Evolutionary conservation across 2,113 vertebrate species (phyloP), one percentile per base, ranked within the genome.

Genomic region (Sinocyclocheilus rhinocerous): DNA sequence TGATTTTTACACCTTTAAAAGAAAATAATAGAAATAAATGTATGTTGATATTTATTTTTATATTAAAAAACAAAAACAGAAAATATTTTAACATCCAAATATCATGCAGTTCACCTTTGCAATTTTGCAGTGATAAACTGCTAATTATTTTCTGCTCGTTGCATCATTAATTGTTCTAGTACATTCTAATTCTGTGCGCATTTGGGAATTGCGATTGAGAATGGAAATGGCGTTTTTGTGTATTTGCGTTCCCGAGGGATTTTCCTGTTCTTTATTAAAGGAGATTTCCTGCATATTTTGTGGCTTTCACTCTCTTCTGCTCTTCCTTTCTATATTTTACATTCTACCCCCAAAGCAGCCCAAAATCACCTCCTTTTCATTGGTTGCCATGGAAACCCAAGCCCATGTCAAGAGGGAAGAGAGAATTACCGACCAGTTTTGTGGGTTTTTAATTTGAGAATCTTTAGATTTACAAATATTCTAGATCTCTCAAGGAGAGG

Each of bases 301-400:
- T 39, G 15, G 7, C 61, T 52, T n/a, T 72, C 26, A 20, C 18
- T 61, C 75, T 29, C 50, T 16, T 7, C 42, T 69, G 76, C 45
- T 63, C 59, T 80, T 26, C 29, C 26, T 26, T 11, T 61, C 11
- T 57, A 24, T 67, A 33, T n/a, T 84, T 57, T 78, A 55, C 36
- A 73, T 69, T 77, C 52, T 79, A 87, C 69, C 39, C 52, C 48
- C 36, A 85, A 24, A 55, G 63, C 59, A 78, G 26, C 61, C 45
- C 33, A 16, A 20, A 42, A 65, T 77, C 29, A 4, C 59, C 61
- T 24, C 6, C 57, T 83, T 50, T 77, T 61, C 45, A 67, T 26
- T 20, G 29, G 81, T 87, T 39, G 73, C 48, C 61, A 83, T 57
- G 50, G 85, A 45, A 83, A 85, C 63, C 29, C 33, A 20, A 81